Percentiles rank a stretch among this genome's conserved stretches.
Evolutionary conservation across 2,113 vertebrate genomes (phyloP).

Genomic region (Monopterus albus): DNA sequence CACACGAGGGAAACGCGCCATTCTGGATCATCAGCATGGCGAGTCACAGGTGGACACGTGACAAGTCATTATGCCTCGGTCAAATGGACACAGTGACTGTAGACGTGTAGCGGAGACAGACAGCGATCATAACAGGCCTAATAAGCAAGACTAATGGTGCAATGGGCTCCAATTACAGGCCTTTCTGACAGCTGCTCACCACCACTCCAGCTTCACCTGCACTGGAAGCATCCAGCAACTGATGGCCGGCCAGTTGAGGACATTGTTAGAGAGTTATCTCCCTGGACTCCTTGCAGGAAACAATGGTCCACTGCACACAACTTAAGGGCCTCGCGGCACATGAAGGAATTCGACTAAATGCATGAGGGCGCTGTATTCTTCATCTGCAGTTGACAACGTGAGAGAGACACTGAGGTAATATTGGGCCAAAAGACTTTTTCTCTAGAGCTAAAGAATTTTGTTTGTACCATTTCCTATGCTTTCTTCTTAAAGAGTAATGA

Average conservation of each 20-base stretch:
- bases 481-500: neutral
- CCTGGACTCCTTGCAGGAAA: slow-evolving; percentile 48
- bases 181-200: slow-evolving; percentile 78
- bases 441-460: neutral
- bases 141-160: slow-evolving; percentile 81
- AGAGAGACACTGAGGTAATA: neutral
- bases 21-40: slow-evolving; percentile 22
- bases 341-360: slow-evolving; percentile 29
- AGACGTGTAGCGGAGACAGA: slow-evolving; percentile 69
- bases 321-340: slow-evolving; percentile 51
- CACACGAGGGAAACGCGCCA: slow-evolving; percentile 52
- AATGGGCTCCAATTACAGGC: slow-evolving; percentile 80
- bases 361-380: neutral
- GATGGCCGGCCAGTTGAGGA: slow-evolving; percentile 55
- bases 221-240: slow-evolving; percentile 36
- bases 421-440: neutral
- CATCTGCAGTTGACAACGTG: slow-evolving; percentile 2
- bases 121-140: slow-evolving; percentile 80
- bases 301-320: slow-evolving; percentile 54
- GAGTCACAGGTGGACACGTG: slow-evolving; percentile 69
- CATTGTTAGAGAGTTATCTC: slow-evolving; percentile 73
- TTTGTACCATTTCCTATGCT: neutral
- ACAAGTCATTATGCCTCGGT: slow-evolving; percentile 76
- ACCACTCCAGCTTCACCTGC: slow-evolving; percentile 64
- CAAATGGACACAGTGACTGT: slow-evolving; percentile 74